A percentile compares a stretch with the other conserved stretches of the same genome.
These are phyloP conservation scores for Liparis tanakae DNA, from an alignment of 2,797 vertebrate genomes.

Conservation along the genomic window DNA sequence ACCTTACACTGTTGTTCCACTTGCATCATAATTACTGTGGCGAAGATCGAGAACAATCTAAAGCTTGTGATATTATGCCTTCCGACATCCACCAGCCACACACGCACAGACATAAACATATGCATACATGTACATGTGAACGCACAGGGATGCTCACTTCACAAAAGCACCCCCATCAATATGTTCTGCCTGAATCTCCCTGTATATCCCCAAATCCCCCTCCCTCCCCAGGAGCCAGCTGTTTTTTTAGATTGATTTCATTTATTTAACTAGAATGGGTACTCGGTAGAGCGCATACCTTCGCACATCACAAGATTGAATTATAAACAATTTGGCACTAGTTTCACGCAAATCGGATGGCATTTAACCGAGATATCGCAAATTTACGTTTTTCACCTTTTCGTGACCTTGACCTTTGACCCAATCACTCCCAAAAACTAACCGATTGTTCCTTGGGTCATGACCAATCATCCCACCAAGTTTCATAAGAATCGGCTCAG, in stretches of 20 bases:
- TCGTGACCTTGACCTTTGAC: too few species aligned
- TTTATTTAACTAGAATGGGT: too few species aligned
- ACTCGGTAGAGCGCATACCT: too few species aligned
- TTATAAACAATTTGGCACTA: too few species aligned
- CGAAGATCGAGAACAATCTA: slow-evolving; percentile 82
- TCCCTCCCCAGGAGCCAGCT: slow-evolving; percentile 83
- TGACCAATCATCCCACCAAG: too few species aligned
- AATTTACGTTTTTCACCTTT: too few species aligned
- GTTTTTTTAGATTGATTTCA: slow-evolving; percentile 89
- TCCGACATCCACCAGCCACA: slow-evolving; percentile 42
- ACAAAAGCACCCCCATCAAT: slow-evolving; percentile 62
- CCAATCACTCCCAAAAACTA: too few species aligned
- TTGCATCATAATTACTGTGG: slow-evolving; percentile 94
- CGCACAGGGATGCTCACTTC: slow-evolving; percentile 25
- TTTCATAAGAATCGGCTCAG: too few species aligned
- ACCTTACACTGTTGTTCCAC: slow-evolving; percentile 89
- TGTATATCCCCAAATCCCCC: slow-evolving; percentile 63
- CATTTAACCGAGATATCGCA: too few species aligned
- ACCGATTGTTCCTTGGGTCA: too few species aligned
- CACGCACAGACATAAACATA: slow-evolving; percentile 3
- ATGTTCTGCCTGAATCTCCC: slow-evolving; percentile 64
- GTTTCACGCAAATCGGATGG: too few species aligned
- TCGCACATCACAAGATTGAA: too few species aligned
- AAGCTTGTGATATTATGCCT: slow-evolving; percentile 81
- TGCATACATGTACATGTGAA: neutral